phyloP scores from a whole-genome alignment of 2,888 invertebrate species.

The Drosophila borborema region DNA sequence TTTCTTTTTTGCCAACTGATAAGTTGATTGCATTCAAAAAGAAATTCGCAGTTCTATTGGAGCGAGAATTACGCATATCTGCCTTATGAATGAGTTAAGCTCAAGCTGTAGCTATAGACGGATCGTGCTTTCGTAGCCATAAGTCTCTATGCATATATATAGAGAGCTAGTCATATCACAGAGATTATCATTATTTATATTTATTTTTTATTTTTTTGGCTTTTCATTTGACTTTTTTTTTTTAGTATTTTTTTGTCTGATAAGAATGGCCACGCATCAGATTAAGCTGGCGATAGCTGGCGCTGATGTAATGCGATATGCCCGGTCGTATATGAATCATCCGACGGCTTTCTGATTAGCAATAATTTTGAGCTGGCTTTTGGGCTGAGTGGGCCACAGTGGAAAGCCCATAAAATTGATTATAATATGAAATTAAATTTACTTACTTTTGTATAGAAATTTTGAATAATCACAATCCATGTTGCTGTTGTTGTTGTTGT shows the following conservation, averaged over 20 bases:
- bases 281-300: slow-evolving; percentile 50
- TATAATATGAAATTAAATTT: not conserved
- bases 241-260: slow-evolving; percentile 27
- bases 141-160: not conserved
- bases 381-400: too few relatives aligned
- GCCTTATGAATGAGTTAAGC: slow-evolving; percentile 11
- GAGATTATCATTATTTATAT: slow-evolving; percentile 28
- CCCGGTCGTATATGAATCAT: slow-evolving; percentile 40
- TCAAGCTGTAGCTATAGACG: not conserved
- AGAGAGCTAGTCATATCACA: slow-evolving; percentile 18
- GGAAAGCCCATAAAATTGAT: not conserved
- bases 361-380: slow-evolving; percentile 9
- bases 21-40: not conserved
- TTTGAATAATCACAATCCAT: slow-evolving; percentile 77
- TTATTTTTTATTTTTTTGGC: slow-evolving; percentile 3
- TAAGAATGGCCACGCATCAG: slow-evolving; percentile 57
- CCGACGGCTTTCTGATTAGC: slow-evolving; percentile 50
- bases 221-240: slow-evolving; percentile 7
- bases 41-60: not conserved
- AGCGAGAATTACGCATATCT: not conserved
- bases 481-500: slow-evolving; percentile 16
- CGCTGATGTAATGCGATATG: slow-evolving; percentile 54
- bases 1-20: not conserved
- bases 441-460: slow-evolving; percentile 76
- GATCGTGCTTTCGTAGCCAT: slow-evolving; percentile 16